Conservation (phyloP, 2,797 vertebrate species). For the Fistularia tabacaria region DNA sequence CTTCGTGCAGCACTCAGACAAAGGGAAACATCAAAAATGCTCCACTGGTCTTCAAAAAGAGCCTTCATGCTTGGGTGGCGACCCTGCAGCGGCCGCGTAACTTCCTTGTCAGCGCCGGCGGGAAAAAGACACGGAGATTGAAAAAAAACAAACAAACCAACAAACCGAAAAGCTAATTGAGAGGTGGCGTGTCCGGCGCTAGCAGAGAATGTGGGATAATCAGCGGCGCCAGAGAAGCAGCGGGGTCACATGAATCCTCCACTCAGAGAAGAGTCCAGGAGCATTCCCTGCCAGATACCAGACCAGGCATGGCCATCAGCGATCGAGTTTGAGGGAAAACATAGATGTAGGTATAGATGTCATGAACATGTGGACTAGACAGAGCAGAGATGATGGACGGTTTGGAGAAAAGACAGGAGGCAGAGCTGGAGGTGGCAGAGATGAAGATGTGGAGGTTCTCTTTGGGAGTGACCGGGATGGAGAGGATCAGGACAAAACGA, state of each 20-base stretch:
- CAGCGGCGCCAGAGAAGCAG: conserved; percentile 57
- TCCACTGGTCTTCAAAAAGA: conserved; percentile 56
- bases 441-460: too few species aligned
- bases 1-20: conserved; percentile 40
- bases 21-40: conserved; percentile 60
- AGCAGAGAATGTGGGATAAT: conserved; percentile 62
- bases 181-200: conserved; percentile 60
- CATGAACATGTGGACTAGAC: too few species aligned
- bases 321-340: too few species aligned
- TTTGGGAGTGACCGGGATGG: too few species aligned
- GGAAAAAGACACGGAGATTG: conserved; percentile 48
- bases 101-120: conserved; percentile 44
- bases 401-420: too few species aligned
- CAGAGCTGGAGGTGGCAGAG: too few species aligned
- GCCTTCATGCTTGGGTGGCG: conserved; percentile 56
- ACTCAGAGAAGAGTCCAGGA: too few species aligned
- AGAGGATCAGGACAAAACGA: too few species aligned
- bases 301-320: too few species aligned
- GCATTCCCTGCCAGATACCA: too few species aligned
- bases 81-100: conserved; percentile 53
- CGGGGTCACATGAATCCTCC: conserved; percentile 53
- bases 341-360: too few species aligned
- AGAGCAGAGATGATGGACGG: too few species aligned
- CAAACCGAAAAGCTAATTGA: conserved; percentile 67
- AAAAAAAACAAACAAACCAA: conserved; percentile 15